A percentile compares a stretch with the other conserved stretches of the same genome.
Conservation (phyloP, 2,113 vertebrate species). For the Herpetotheres cachinnans region DNA sequence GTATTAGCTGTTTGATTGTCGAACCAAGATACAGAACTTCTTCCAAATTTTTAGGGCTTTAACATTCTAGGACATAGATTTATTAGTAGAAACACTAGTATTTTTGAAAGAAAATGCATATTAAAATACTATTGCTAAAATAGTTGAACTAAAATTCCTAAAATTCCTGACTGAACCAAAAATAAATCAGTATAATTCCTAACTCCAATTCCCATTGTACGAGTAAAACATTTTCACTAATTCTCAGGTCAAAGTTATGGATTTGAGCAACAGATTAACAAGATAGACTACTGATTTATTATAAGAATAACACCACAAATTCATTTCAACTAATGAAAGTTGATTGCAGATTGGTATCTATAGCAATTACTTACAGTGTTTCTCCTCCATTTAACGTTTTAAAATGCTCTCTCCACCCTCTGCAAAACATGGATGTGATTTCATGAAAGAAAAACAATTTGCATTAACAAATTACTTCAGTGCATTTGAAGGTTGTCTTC, state of each 20-base stretch:
- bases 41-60: neutral
- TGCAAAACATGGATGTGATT: conserved; percentile 39
- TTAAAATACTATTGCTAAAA: neutral
- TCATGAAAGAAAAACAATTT: conserved; percentile 55
- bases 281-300: conserved; percentile 10
- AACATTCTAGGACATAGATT: neutral
- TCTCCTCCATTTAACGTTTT: conserved; percentile 51
- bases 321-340: conserved; percentile 34
- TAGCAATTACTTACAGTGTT: conserved; percentile 14
- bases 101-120: neutral
- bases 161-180: neutral
- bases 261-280: conserved; percentile 30
- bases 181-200: neutral
- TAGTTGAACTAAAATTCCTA: neutral
- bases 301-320: neutral
- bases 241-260: neutral
- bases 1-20: neutral
- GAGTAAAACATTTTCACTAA: neutral
- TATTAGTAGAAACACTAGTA: neutral
- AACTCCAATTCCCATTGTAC: neutral
- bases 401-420: conserved; percentile 15
- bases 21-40: neutral
- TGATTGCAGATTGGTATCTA: neutral
- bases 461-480: conserved; percentile 48
- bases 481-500: conserved; percentile 49